Evolutionary conservation across 2,113 vertebrate species (phyloP).

Genomic region (Indri indri): DNA sequence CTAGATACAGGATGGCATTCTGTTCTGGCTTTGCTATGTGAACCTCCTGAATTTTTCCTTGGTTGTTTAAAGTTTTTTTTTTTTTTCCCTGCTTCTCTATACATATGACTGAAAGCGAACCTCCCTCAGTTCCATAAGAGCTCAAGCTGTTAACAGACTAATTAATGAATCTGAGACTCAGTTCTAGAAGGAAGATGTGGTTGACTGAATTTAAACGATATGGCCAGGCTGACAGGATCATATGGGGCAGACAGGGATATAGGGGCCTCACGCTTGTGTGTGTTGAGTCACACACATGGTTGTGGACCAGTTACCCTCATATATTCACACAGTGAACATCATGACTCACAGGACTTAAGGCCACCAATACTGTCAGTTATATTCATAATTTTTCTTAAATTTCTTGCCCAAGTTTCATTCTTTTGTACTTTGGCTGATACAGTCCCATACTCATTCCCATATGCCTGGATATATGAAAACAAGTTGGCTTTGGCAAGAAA

Average conservation of each 20-base stretch:
- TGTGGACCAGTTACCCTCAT: neutral
- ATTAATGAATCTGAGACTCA: neutral
- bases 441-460: neutral
- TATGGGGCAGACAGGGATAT: neutral
- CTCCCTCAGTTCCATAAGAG: neutral
- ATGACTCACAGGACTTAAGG: neutral
- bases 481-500: conserved; percentile 22
- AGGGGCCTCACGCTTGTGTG: neutral
- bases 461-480: neutral
- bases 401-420: neutral
- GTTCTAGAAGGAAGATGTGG: conserved; percentile 31
- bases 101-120: neutral
- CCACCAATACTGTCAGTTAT: neutral
- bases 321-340: neutral
- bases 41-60: neutral
- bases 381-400: conserved; percentile 7
- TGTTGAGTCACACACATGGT: neutral
- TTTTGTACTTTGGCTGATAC: neutral
- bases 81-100: neutral
- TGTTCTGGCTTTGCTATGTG: neutral
- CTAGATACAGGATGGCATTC: neutral
- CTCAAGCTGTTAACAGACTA: neutral
- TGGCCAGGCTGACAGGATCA: neutral
- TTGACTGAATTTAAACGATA: neutral
- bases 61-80: neutral